Evolutionary conservation across 2,797 vertebrate genomes (phyloP).

Genomic region (Myotis myotis): DNA sequence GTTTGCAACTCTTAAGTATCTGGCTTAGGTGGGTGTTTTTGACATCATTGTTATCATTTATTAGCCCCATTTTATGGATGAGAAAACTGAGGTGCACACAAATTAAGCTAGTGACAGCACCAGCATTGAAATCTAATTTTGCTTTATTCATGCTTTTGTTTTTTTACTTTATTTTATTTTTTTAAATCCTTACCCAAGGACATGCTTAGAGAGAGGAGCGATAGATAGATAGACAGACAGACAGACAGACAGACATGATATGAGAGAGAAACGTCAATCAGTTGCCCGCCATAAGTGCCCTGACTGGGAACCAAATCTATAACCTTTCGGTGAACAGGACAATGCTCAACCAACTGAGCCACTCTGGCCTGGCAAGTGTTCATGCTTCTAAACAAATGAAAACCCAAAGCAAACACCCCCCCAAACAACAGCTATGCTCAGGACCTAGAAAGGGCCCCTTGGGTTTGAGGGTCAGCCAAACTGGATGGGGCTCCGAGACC

Average conservation of each 20-base stretch:
- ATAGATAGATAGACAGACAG: no score
- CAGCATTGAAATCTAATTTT: not conserved
- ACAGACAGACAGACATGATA: no score
- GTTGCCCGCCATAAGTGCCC: not conserved
- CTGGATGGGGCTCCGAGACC: not conserved
- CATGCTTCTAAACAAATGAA: not conserved
- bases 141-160: not conserved
- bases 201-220: not conserved
- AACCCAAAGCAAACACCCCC: not conserved
- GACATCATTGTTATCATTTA: not conserved
- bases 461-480: not conserved
- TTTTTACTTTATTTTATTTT: not conserved
- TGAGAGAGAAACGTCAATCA: not conserved
- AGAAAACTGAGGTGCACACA: not conserved
- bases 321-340: not conserved
- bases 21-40: not conserved
- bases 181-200: not conserved
- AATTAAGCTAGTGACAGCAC: not conserved
- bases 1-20: not conserved
- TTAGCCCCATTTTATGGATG: not conserved
- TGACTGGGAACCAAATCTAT: not conserved
- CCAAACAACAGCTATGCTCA: not conserved
- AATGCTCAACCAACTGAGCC: not conserved
- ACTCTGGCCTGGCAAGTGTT: not conserved
- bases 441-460: not conserved